phyloP scores from a whole-genome alignment of 2,888 invertebrate genomes.

The Sepiola atlantica region DNA sequence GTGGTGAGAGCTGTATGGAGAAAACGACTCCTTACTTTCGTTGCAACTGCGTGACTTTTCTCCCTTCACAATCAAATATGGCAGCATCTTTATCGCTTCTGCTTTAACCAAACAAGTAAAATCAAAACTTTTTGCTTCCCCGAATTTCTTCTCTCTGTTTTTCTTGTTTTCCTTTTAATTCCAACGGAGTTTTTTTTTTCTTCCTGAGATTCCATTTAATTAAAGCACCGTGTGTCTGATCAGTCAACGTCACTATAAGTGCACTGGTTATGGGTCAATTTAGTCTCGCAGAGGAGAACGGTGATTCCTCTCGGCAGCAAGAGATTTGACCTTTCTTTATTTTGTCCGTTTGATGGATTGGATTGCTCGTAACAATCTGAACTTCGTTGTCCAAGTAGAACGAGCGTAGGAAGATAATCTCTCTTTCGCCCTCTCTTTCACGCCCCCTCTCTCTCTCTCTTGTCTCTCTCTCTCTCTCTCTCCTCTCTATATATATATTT shows the following conservation, averaged over 20 bases:
- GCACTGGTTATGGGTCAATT: conserved; percentile 32
- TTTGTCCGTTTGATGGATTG: conserved; percentile 32
- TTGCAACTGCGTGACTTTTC: not conserved
- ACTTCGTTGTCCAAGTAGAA: not conserved
- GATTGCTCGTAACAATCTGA: conserved; percentile 11
- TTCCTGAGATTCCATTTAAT: conserved; percentile 11
- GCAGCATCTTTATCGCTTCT: not conserved
- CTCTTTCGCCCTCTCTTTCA: not conserved
- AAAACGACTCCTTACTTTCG: not conserved
- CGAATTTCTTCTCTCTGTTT: not conserved
- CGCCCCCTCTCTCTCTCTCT: not conserved
- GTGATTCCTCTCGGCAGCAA: not conserved
- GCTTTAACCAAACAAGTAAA: not conserved
- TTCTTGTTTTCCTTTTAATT: not conserved
- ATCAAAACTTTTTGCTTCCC: not conserved
- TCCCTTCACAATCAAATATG: not conserved
- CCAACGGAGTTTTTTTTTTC: not conserved
- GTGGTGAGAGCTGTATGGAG: too few species aligned
- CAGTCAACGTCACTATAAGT: conserved; percentile 32
- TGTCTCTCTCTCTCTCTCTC: too few species aligned
- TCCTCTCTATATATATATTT: not conserved
- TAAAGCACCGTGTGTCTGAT: conserved; percentile 12
- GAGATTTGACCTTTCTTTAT: conserved; percentile 32
- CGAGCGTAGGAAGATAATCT: not conserved
- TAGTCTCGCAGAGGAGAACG: conserved; percentile 2